Conservation (phyloP, 2,888 invertebrate genomes). For the Drosophila yooni region DNA sequence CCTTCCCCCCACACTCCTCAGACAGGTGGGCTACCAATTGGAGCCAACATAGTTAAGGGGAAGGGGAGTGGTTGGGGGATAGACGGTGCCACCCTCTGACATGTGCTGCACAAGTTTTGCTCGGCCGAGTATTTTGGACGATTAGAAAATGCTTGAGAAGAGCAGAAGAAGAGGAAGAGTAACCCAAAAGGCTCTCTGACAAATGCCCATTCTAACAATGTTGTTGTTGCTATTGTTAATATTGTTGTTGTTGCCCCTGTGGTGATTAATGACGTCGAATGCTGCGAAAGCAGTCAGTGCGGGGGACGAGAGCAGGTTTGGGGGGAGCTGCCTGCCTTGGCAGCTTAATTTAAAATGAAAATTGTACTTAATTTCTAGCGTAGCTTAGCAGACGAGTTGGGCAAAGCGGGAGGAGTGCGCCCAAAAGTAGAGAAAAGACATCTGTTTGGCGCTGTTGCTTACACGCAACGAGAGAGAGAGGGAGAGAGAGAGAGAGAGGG, state of each 20-base stretch:
- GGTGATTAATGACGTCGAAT: constrained; percentile 77
- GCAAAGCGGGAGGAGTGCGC: not conserved
- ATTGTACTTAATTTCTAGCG: constrained; percentile 77
- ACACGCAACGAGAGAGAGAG: constrained; percentile 12
- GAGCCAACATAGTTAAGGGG: constrained; percentile 60
- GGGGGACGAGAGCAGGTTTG: not conserved
- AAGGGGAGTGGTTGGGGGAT: not conserved
- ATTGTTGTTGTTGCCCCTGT: constrained; percentile 50
- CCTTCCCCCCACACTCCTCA: constrained; percentile 4
- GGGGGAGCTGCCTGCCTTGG: constrained; percentile 50
- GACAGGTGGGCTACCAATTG: constrained; percentile 64
- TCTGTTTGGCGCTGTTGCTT: constrained; percentile 41
- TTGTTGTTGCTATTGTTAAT: constrained; percentile 40
- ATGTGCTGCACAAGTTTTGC: constrained; percentile 70
- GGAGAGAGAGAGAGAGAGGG: not conserved
- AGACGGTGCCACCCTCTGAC: constrained; percentile 43
- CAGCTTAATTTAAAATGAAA: constrained; percentile 80
- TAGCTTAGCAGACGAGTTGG: constrained; percentile 33
- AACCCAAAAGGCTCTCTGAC: constrained; percentile 76
- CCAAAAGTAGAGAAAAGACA: constrained; percentile 27
- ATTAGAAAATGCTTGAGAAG: constrained; percentile 69
- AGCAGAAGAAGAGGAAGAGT: constrained; percentile 38
- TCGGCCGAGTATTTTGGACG: constrained; percentile 54
- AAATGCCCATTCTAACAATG: constrained; percentile 66
- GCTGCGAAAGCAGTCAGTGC: constrained; percentile 52